Base-by-base conservation (phyloP, 2,113 vertebrate genomes). In the Triplophysa dalaica region DNA sequence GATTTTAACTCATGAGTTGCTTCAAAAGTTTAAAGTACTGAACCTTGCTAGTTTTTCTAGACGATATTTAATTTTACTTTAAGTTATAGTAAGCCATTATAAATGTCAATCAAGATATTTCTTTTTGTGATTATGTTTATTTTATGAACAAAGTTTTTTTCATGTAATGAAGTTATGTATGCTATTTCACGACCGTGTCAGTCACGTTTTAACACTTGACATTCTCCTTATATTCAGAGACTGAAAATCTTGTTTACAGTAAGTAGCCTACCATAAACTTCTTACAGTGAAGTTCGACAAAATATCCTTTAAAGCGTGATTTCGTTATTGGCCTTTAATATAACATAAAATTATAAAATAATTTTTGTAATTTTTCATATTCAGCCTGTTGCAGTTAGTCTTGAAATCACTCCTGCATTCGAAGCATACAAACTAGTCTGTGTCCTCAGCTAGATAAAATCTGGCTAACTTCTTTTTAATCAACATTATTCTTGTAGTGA, bases 401-500 rank as follows among this genome's bases (percentile, higher is more conserved):
- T 75, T 63, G 54, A 58, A n/a, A 21, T 33, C 24, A 2, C 16
- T 33, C 10, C 3, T 58, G 0, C 2, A n/a, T 58, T 54, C 16
- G 5, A 8, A 45, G 16, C 11, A 75, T 13, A 48, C 24, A 26
- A 48, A 63, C 48, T 58, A 63, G 22, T 61, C 56, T 43, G 5
- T 74, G 8, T 75, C 58, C 14, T 48, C 73, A 14, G n/a, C 19
- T 29, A 74, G 72, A 62, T 62, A 26, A 17, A 8, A 29, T 48
- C 1, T 17, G n/a, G 13, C 22, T 48, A 45, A 11, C 2, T 12
- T 0, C 58, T 26, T 74, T 74, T 62, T 45, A 45, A 61, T 74
- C 54, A 45, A 62, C 45, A 62, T 62, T 74, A 29, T 74, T 43
- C 8, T 24, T 61, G 16, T 66, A 70, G 60, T 54, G 50, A 14